Evolutionary conservation across 2,113 vertebrate genomes (phyloP).

Genomic region (Procapra przewalskii): DNA sequence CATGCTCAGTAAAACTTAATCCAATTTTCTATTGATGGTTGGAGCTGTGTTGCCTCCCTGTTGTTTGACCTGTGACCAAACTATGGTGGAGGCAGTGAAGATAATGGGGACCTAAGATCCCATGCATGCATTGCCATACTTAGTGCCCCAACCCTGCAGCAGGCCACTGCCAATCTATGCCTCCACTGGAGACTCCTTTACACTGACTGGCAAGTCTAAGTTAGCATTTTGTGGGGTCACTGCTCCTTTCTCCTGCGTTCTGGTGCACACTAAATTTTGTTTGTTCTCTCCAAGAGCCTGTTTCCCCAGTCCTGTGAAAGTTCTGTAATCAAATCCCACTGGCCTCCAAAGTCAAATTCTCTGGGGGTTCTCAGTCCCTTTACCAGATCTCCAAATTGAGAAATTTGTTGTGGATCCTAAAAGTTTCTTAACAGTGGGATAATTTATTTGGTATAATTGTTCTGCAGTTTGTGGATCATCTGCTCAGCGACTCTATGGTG

Average conservation of each 20-base stretch:
- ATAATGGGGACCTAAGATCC: neutral
- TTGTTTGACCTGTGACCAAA: neutral
- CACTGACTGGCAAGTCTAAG: neutral
- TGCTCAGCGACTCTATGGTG: fast-evolving
- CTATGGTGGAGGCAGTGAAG: neutral
- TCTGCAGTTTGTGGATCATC: neutral
- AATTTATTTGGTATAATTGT: neutral
- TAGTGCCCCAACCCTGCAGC: neutral
- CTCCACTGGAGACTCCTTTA: neutral
- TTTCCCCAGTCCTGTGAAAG: neutral
- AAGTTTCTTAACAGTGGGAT: neutral
- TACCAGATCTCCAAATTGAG: neutral
- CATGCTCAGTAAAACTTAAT: neutral
- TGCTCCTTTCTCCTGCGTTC: neutral
- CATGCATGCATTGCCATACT: fast-evolving
- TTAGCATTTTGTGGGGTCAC: neutral
- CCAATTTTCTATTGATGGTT: neutral
- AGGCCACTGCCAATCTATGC: neutral
- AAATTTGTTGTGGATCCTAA: neutral
- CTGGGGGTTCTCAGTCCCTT: neutral
- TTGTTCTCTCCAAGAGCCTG: neutral
- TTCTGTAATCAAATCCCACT: neutral
- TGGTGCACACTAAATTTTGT: neutral
- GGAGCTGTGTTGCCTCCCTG: neutral
- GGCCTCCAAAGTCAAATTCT: neutral